Evolutionary conservation across 1,140 invertebrate species (phyloP).

Genomic region (Drosophila pachea): DNA sequence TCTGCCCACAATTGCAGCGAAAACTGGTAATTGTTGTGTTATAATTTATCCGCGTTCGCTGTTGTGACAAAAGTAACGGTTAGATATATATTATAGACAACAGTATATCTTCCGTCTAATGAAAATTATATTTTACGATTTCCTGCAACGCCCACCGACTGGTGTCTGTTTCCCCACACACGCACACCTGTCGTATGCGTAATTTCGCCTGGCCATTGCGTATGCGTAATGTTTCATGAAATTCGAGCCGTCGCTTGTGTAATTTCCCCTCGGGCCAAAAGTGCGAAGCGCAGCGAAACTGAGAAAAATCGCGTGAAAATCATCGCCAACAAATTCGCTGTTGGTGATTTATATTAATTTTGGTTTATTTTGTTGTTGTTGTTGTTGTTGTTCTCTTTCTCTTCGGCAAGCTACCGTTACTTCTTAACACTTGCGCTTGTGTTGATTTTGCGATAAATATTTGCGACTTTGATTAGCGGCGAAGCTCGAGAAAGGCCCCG

Average conservation of each 20-base stretch:
- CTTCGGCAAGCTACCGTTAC: conserved; percentile 40
- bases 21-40: conserved; percentile 52
- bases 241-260: conserved; percentile 49
- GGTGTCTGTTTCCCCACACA: conserved; percentile 49
- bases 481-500: conserved; percentile 10
- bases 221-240: conserved; percentile 57
- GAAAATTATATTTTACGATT: conserved; percentile 68
- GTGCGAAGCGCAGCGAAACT: conserved; percentile 24
- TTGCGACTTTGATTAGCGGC: conserved; percentile 34
- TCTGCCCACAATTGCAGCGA: conserved; percentile 52
- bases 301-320: conserved; percentile 10
- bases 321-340: conserved; percentile 30
- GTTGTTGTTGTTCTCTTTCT: not conserved
- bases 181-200: conserved; percentile 48
- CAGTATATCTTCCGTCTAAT: conserved; percentile 64
- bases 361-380: not conserved
- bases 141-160: conserved; percentile 60
- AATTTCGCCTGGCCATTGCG: conserved; percentile 49
- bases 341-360: conserved; percentile 20
- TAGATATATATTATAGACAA: conserved; percentile 48
- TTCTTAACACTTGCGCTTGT: conserved; percentile 47
- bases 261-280: conserved; percentile 31
- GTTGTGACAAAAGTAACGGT: conserved; percentile 53
- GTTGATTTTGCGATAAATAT: conserved; percentile 37
- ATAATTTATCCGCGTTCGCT: conserved; percentile 34